A percentile compares a stretch with the other conserved stretches of the same genome.
Conservation (phyloP, 2,888 invertebrate species). For the Zeuzera pyrina region DNA sequence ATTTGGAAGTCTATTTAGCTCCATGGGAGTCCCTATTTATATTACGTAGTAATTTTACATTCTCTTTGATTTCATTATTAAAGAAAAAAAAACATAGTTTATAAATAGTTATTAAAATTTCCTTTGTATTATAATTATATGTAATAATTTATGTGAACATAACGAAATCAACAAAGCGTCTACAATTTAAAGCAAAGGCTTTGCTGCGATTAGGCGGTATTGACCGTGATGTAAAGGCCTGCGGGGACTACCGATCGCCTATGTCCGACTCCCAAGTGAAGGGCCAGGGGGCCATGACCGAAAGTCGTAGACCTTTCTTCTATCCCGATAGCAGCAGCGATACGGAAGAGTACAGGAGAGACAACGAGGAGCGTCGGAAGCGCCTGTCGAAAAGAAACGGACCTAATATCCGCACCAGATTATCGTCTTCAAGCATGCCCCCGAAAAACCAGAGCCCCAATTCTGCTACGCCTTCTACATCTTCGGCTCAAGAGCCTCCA, state of each 20-base stretch:
- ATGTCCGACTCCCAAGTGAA: conserved; percentile 56
- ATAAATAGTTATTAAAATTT: no score
- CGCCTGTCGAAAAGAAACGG: conserved; percentile 57
- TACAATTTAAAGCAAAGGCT: conserved; percentile 12
- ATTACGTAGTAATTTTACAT: no score
- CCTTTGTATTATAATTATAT: no score
- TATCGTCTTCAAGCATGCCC: conserved; percentile 39
- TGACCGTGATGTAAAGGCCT: conserved; percentile 58
- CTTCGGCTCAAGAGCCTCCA: conserved; percentile 38
- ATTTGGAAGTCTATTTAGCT: no score
- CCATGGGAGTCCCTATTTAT: no score
- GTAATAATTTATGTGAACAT: no score
- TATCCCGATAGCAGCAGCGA: conserved; percentile 85
- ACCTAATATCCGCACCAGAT: conserved; percentile 35
- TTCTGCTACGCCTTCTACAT: conserved; percentile 49
- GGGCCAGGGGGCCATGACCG: conserved; percentile 55
- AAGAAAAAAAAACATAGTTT: no score
- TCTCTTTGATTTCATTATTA: no score
- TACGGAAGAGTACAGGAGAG: conserved; percentile 85
- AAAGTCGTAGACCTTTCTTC: conserved; percentile 53
- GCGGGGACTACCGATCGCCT: conserved; percentile 42
- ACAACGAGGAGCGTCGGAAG: conserved; percentile 78
- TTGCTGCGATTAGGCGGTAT: conserved; percentile 27
- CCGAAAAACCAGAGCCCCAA: conserved; percentile 47
- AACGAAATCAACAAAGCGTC: no score